Conservation (phyloP, 2,113 vertebrate genomes). For the Orthonyx spaldingii region DNA sequence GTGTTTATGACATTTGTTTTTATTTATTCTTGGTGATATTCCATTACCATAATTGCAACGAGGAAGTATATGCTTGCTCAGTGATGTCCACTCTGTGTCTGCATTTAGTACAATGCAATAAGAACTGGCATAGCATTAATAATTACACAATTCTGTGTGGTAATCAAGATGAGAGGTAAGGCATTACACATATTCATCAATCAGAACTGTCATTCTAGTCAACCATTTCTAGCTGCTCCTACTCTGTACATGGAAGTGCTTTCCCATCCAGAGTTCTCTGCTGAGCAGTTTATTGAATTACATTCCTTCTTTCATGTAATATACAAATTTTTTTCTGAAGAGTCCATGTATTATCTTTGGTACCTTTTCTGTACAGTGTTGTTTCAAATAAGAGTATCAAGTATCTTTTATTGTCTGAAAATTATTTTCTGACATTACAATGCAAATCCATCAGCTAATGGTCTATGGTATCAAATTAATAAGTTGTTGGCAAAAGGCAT, state of each 20-base stretch:
- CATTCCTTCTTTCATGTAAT: neutral
- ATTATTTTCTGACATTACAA: neutral
- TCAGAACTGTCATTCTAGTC: neutral
- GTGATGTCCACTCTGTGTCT: neutral
- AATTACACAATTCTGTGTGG: neutral
- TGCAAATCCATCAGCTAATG: neutral
- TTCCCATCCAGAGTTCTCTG: neutral
- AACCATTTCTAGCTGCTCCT: neutral
- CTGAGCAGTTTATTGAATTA: neutral
- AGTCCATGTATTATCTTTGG: neutral
- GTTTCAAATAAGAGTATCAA: neutral
- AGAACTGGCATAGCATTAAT: neutral
- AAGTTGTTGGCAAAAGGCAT: neutral
- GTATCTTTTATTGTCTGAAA: neutral
- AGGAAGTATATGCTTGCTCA: neutral
- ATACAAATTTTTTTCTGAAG: neutral
- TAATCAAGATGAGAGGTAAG: neutral
- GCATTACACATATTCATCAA: neutral
- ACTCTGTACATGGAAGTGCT: neutral
- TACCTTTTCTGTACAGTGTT: neutral
- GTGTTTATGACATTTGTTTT: neutral
- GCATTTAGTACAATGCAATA: neutral
- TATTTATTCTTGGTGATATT: neutral
- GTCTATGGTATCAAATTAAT: neutral
- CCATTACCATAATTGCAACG: neutral